Evolutionary conservation across 2,888 invertebrate species (phyloP).

Genomic region (Cheilosia pagana): DNA sequence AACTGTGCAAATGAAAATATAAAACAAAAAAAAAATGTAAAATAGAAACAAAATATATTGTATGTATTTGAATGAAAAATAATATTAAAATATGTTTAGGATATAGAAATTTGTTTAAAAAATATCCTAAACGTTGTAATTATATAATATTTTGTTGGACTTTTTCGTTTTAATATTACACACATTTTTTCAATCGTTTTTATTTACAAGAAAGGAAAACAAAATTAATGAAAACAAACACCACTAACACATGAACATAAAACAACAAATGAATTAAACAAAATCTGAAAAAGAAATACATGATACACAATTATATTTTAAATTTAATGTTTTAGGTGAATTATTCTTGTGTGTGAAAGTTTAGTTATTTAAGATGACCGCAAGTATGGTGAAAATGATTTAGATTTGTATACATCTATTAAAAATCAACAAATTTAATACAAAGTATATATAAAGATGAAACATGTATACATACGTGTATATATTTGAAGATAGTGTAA

Average conservation of each 20-base stretch:
- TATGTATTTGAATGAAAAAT: conserved; percentile 50
- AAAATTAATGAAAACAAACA: conserved; percentile 35
- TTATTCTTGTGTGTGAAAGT: conserved; percentile 67
- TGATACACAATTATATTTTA: conserved; percentile 61
- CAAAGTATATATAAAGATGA: not conserved
- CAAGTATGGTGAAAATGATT: conserved; percentile 52
- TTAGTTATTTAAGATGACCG: conserved; percentile 36
- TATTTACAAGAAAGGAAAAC: conserved; percentile 50
- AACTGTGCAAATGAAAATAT: conserved; percentile 12
- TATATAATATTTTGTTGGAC: conserved; percentile 56
- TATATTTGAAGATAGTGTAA: conserved; percentile 27
- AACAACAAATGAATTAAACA: conserved; percentile 18
- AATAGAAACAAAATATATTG: conserved; percentile 30
- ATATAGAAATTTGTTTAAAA: conserved; percentile 79
- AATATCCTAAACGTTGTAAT: conserved; percentile 76
- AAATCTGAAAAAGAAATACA: conserved; percentile 38
- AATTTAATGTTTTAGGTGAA: conserved; percentile 69
- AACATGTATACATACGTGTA: conserved; percentile 5
- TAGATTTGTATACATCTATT: conserved; percentile 68
- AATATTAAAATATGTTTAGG: conserved; percentile 71
- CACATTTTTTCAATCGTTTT: conserved; percentile 24
- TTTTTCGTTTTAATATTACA: conserved; percentile 13
- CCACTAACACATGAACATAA: conserved; percentile 8
- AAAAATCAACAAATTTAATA: conserved; percentile 37
- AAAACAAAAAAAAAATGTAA: not conserved